Evolutionary conservation across 1,140 invertebrate species (phyloP).

Genomic region (Drosophila guanche): DNA sequence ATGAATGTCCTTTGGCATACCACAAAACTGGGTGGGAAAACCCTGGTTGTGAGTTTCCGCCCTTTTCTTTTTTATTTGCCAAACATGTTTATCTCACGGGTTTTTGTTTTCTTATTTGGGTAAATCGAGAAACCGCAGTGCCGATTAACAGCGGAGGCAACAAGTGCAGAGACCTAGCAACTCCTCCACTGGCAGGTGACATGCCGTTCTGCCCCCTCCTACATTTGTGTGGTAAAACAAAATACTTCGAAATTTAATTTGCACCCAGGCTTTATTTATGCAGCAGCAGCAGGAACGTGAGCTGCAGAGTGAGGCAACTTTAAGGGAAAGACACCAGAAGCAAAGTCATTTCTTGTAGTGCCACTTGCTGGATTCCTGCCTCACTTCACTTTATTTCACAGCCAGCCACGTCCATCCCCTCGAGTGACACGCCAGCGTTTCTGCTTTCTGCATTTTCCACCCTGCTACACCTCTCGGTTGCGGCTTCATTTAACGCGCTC

Average conservation of each 20-base stretch:
- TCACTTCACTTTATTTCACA: too few relatives aligned
- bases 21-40: slow-evolving; percentile 9
- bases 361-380: too few relatives aligned
- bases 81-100: slow-evolving; percentile 20
- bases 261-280: slow-evolving; percentile 68
- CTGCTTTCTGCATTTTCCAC: neutral
- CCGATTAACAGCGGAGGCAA: slow-evolving; percentile 35
- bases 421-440: too few relatives aligned
- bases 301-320: slow-evolving; percentile 4
- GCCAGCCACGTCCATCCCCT: too few relatives aligned
- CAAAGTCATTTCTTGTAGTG: too few relatives aligned
- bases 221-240: slow-evolving; percentile 16
- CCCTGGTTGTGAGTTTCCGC: slow-evolving; percentile 15
- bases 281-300: slow-evolving; percentile 48
- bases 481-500: slow-evolving; percentile 43
- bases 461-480: slow-evolving; percentile 1
- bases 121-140: slow-evolving; percentile 29
- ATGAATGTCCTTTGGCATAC: slow-evolving; percentile 41
- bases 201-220: neutral
- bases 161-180: slow-evolving; percentile 46
- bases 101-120: slow-evolving; percentile 1
- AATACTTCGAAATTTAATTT: slow-evolving; percentile 71
- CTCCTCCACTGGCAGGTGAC: slow-evolving; percentile 36
- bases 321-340: neutral
- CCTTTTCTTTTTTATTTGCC: slow-evolving; percentile 20